Evolutionary conservation across 2,888 invertebrate species (phyloP).

Genomic region (Eustalomyia histrio): DNA sequence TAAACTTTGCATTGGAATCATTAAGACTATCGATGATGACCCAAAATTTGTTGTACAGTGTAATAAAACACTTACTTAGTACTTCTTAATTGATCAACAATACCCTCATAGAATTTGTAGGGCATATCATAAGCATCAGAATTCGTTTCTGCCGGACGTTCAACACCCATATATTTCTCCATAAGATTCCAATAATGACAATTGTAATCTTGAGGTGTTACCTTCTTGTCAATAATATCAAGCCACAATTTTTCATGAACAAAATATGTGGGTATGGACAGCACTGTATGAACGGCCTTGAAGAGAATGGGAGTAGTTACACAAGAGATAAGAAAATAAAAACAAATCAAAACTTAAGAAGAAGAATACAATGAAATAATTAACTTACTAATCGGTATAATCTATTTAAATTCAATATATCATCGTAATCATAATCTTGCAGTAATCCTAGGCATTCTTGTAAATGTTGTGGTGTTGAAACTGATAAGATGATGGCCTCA

Average conservation of each 20-base stretch:
- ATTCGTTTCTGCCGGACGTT: slow-evolving; percentile 82
- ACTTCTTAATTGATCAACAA: slow-evolving; percentile 70
- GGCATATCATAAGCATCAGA: slow-evolving; percentile 86
- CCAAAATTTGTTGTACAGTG: too few relatives aligned
- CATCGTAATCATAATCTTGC: slow-evolving; percentile 68
- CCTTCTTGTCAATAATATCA: slow-evolving; percentile 81
- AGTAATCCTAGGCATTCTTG: slow-evolving; percentile 74
- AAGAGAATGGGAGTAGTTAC: slow-evolving; percentile 6
- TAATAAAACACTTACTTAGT: slow-evolving; percentile 68
- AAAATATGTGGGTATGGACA: slow-evolving; percentile 85
- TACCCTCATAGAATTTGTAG: slow-evolving; percentile 83
- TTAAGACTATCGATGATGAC: too few relatives aligned
- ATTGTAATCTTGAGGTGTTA: slow-evolving; percentile 81
- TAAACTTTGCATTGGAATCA: too few relatives aligned
- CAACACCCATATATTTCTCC: slow-evolving; percentile 82
- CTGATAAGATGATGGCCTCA: slow-evolving; percentile 79
- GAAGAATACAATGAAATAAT: background rate
- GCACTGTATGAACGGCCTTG: slow-evolving; percentile 84
- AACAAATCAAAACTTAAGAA: background rate
- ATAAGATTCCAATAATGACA: slow-evolving; percentile 84
- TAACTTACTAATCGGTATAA: slow-evolving; percentile 68
- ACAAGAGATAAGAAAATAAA: background rate
- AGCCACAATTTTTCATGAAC: slow-evolving; percentile 86
- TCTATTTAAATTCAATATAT: slow-evolving; percentile 69
- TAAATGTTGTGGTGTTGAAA: slow-evolving; percentile 84